Evolutionary conservation across 1,140 invertebrate genomes (phyloP).

Genomic region (Eupeodes corollae): DNA sequence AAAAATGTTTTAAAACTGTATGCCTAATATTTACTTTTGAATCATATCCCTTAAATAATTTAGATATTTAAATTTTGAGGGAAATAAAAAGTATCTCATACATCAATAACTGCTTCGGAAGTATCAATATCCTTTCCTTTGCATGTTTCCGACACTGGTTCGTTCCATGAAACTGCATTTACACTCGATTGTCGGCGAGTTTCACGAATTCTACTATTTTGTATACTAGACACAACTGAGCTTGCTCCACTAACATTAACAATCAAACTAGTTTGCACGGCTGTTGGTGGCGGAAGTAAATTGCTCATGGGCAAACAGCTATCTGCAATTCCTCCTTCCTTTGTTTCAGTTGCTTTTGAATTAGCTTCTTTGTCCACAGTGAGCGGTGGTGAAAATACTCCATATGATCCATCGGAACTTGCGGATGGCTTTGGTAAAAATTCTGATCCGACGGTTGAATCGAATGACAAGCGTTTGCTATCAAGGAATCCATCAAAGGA

Average conservation of each 20-base stretch:
- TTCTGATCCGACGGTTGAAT: conserved; percentile 59
- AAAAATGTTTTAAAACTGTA: no score
- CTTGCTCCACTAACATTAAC: conserved; percentile 8
- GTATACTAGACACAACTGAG: conserved; percentile 12
- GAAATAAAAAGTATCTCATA: no score
- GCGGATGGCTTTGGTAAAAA: conserved; percentile 52
- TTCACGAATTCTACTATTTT: conserved; percentile 16
- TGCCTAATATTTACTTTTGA: no score
- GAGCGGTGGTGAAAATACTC: conserved; percentile 6
- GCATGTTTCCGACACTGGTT: conserved; percentile 29
- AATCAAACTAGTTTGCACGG: conserved; percentile 11
- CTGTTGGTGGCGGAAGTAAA: conserved; percentile 15
- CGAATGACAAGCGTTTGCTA: conserved; percentile 35
- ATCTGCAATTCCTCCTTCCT: no score
- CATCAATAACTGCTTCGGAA: no score
- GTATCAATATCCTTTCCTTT: conserved; percentile 12
- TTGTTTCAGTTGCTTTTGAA: not conserved
- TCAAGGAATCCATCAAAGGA: conserved; percentile 79
- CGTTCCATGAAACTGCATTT: conserved; percentile 36
- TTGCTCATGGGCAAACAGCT: conserved; percentile 1
- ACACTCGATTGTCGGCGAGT: conserved; percentile 33
- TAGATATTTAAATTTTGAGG: no score
- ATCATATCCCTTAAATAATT: no score
- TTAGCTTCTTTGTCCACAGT: not conserved
- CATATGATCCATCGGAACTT: conserved; percentile 17